Evolutionary conservation across 1,140 invertebrate genomes (phyloP).

Genomic region (Lethrus apterus): DNA sequence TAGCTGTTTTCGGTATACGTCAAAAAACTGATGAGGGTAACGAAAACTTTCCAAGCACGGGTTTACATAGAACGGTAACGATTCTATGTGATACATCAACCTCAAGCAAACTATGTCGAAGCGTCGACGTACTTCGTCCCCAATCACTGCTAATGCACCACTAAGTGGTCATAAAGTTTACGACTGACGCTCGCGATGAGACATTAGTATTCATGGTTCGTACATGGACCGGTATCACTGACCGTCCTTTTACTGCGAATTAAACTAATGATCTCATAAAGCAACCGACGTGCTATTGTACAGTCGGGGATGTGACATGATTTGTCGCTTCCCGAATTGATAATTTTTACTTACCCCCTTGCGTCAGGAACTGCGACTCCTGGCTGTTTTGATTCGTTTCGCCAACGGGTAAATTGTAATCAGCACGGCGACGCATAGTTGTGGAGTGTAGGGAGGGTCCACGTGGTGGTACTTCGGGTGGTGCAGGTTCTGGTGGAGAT

Average conservation of each 20-base stretch:
- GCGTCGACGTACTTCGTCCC: slow-evolving; percentile 22
- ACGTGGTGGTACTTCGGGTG: slow-evolving; percentile 63
- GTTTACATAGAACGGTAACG: too few relatives aligned
- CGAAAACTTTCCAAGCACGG: slow-evolving; percentile 16
- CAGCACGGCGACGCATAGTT: slow-evolving; percentile 32
- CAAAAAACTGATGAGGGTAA: slow-evolving; percentile 22
- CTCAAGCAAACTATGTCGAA: too few relatives aligned
- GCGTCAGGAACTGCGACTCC: slow-evolving; percentile 30
- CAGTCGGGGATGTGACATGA: neutral
- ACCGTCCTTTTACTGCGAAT: slow-evolving; percentile 32
- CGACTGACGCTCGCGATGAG: slow-evolving; percentile 20
- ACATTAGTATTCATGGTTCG: slow-evolving; percentile 37
- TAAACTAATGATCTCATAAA: slow-evolving; percentile 32
- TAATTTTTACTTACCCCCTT: slow-evolving; percentile 24
- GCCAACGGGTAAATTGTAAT: slow-evolving; percentile 30
- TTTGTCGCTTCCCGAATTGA: slow-evolving; percentile 2
- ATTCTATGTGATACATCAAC: too few relatives aligned
- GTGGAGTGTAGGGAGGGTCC: slow-evolving; percentile 59
- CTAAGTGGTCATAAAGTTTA: slow-evolving; percentile 40
- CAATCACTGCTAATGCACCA: slow-evolving; percentile 38
- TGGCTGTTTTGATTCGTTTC: slow-evolving; percentile 25
- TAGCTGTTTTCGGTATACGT: slow-evolving; percentile 20
- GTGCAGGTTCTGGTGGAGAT: slow-evolving; percentile 64
- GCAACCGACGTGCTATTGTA: neutral
- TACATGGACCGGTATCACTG: slow-evolving; percentile 20